Conservation (phyloP, 2,797 vertebrate species). For the Glossophaga mutica region DNA sequence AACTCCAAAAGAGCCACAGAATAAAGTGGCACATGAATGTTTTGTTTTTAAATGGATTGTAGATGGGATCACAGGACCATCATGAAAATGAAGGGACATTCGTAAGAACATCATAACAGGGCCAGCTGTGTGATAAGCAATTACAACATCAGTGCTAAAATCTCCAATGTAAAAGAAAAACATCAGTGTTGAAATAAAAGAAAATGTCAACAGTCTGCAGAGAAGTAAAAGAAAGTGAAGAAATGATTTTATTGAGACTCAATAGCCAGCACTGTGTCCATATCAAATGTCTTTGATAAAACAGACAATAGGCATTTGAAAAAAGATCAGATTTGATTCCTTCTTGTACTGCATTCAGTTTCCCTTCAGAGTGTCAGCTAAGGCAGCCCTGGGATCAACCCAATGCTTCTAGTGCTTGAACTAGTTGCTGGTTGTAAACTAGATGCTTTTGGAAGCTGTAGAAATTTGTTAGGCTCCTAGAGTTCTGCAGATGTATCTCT, state of each 20-base stretch:
- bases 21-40: constrained; percentile 77
- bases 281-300: constrained; percentile 60
- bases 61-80: constrained; percentile 81
- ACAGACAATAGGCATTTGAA: constrained; percentile 31
- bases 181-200: constrained; percentile 60
- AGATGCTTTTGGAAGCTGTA: background rate
- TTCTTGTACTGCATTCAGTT: constrained; percentile 34
- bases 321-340: constrained; percentile 59
- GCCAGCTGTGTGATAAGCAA: constrained; percentile 77
- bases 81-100: constrained; percentile 78
- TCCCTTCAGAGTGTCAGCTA: constrained; percentile 21
- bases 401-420: background rate
- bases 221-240: constrained; percentile 59
- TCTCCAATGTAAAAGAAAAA: constrained; percentile 66
- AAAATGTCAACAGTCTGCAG: constrained; percentile 63
- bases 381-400: background rate
- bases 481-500: background rate
- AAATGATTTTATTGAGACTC: constrained; percentile 65
- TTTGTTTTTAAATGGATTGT: constrained; percentile 83
- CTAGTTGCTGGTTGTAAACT: background rate
- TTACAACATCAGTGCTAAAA: constrained; percentile 71
- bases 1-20: constrained; percentile 75
- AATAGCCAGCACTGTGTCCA: constrained; percentile 33
- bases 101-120: constrained; percentile 69
- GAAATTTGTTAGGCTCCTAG: background rate